Evolutionary conservation across 2,888 invertebrate species (phyloP).

Genomic region (Netelia inedita): DNA sequence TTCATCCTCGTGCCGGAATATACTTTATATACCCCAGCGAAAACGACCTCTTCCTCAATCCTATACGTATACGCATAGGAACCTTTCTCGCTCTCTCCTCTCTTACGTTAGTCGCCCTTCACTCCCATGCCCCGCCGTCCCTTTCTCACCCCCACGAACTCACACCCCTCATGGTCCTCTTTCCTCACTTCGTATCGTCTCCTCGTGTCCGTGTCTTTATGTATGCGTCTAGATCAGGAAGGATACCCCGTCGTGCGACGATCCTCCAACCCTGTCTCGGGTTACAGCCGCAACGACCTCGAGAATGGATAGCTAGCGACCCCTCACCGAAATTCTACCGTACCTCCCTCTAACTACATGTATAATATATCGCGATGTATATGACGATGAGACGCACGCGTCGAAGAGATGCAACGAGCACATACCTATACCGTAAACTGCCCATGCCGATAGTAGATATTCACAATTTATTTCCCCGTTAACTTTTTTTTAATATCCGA

Average conservation of each 20-base stretch:
- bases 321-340: slow-evolving; percentile 66
- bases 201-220: slow-evolving; percentile 4
- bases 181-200: slow-evolving; percentile 52
- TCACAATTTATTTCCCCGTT: too few relatives aligned
- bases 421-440: too few relatives aligned
- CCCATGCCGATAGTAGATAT: too few relatives aligned
- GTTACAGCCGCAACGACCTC: slow-evolving; percentile 77
- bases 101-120: slow-evolving; percentile 68
- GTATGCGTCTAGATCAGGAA: slow-evolving; percentile 50
- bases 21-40: slow-evolving; percentile 31
- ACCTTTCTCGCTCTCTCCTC: slow-evolving; percentile 58
- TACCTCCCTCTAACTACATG: slow-evolving; percentile 30
- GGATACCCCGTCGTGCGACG: slow-evolving; percentile 62
- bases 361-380: slow-evolving; percentile 9
- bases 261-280: slow-evolving; percentile 70
- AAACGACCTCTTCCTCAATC: slow-evolving; percentile 6
- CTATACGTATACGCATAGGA: slow-evolving; percentile 43
- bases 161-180: slow-evolving; percentile 48
- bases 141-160: slow-evolving; percentile 51
- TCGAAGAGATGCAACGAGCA: background rate
- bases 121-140: slow-evolving; percentile 31
- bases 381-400: slow-evolving; percentile 2
- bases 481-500: too few relatives aligned
- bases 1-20: slow-evolving; percentile 29
- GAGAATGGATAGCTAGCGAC: slow-evolving; percentile 46